These are phyloP conservation scores for Etheostoma cragini DNA, from an alignment of 2,113 vertebrate genomes.

Conservation along the genomic window DNA sequence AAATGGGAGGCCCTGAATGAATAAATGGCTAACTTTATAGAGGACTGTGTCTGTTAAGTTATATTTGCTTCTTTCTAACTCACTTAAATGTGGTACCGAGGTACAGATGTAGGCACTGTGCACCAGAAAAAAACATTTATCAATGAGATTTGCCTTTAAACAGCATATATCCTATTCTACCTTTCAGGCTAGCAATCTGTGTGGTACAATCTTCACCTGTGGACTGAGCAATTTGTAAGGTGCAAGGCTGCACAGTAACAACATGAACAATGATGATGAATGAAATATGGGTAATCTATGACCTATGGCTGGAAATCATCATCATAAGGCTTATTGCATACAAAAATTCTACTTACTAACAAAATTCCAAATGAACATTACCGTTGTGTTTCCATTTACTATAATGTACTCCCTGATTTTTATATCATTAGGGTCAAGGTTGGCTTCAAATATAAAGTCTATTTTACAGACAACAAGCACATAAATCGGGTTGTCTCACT, in stretches of 20 bases:
- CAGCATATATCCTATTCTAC: constrained; percentile 17
- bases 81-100: constrained; percentile 14
- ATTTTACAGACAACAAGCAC: constrained; percentile 41
- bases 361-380: constrained; percentile 19
- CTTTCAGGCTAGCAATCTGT: constrained; percentile 9
- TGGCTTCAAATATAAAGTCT: constrained; percentile 39
- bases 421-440: constrained; percentile 34
- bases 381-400: constrained; percentile 13
- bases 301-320: constrained; percentile 6
- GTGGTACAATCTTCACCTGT: background rate
- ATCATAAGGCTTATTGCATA: constrained; percentile 5
- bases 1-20: constrained; percentile 27
- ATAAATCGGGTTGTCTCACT: constrained; percentile 46
- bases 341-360: constrained; percentile 32
- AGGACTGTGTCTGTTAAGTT: constrained; percentile 21
- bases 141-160: constrained; percentile 20
- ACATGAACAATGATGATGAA: background rate
- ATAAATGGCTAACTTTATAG: constrained; percentile 22
- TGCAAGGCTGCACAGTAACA: constrained; percentile 4
- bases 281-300: constrained; percentile 16
- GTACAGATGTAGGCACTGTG: constrained; percentile 10
- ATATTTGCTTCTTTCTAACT: constrained; percentile 15
- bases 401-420: constrained; percentile 29
- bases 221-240: constrained; percentile 21
- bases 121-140: constrained; percentile 18